phyloP scores from a whole-genome alignment of 2,113 vertebrate species.

The Myxocyprinus asiaticus region DNA sequence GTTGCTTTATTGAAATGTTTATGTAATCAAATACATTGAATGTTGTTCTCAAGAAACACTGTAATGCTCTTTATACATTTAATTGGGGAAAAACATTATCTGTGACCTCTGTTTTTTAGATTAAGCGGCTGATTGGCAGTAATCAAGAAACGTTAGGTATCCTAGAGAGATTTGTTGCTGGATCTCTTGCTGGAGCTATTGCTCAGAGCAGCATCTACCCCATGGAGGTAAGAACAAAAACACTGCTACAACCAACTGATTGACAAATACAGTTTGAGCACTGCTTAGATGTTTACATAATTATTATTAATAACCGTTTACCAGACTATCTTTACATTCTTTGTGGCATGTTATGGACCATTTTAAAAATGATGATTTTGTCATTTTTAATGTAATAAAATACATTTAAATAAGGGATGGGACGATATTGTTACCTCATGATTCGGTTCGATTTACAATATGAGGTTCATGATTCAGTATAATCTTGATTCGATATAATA shows the following conservation, averaged over 20 bases:
- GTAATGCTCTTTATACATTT: no score
- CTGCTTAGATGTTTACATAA: not conserved
- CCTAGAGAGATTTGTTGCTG: conserved; percentile 85
- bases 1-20: no score
- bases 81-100: no score
- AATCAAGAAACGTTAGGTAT: conserved; percentile 91
- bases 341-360: not conserved
- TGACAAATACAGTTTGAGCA: no score
- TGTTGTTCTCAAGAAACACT: no score
- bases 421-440: no score
- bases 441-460: no score
- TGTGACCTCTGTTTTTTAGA: conserved; percentile 67
- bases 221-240: conserved; percentile 85
- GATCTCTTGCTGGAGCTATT: conserved; percentile 89
- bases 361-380: not conserved
- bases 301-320: not conserved
- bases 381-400: not conserved
- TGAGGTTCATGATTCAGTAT: no score
- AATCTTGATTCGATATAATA: no score
- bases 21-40: no score
- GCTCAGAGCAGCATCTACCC: conserved; percentile 98
- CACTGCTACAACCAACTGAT: no score
- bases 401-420: not conserved
- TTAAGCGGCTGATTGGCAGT: conserved; percentile 89
- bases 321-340: not conserved